These are phyloP conservation scores for Ctenodactylus gundi DNA, from an alignment of 2,113 vertebrate species.

Conservation along the genomic window DNA sequence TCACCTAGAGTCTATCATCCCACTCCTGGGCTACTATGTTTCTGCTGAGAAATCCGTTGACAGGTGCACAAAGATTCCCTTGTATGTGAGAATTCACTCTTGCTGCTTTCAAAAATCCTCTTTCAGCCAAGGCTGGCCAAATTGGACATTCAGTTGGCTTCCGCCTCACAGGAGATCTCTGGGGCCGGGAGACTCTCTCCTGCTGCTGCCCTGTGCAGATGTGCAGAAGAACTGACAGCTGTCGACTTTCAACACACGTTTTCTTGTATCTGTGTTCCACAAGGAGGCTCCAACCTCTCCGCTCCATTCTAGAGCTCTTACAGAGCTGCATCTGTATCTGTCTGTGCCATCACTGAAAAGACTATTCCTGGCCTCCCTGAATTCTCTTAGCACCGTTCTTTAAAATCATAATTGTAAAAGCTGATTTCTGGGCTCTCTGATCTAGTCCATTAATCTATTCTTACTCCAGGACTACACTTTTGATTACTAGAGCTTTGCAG, in stretches of 20 bases:
- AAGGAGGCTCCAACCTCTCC: neutral
- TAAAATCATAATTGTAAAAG: neutral
- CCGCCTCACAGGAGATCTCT: neutral
- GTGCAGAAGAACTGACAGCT: too few relatives aligned
- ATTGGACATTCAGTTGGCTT: neutral
- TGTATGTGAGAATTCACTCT: neutral
- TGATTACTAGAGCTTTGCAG: neutral
- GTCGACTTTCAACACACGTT: neutral
- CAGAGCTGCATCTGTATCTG: neutral
- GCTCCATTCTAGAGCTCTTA: neutral
- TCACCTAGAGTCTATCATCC: too few relatives aligned
- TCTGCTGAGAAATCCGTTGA: neutral
- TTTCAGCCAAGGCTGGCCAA: neutral
- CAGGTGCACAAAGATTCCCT: neutral
- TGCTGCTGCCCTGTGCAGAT: neutral
- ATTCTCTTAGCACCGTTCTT: neutral
- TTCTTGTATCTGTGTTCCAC: neutral
- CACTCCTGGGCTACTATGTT: too few relatives aligned
- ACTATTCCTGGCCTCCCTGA: neutral
- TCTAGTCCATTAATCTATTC: neutral
- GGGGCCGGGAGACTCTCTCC: too few relatives aligned
- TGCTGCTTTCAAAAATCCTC: neutral
- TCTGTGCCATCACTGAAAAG: neutral
- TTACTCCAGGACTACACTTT: accelerated
- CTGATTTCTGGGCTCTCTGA: neutral